A percentile compares a stretch with the other conserved stretches of the same genome.
phyloP scores from a whole-genome alignment of 2,888 invertebrate genomes.

The Lasioglossum villosulum region DNA sequence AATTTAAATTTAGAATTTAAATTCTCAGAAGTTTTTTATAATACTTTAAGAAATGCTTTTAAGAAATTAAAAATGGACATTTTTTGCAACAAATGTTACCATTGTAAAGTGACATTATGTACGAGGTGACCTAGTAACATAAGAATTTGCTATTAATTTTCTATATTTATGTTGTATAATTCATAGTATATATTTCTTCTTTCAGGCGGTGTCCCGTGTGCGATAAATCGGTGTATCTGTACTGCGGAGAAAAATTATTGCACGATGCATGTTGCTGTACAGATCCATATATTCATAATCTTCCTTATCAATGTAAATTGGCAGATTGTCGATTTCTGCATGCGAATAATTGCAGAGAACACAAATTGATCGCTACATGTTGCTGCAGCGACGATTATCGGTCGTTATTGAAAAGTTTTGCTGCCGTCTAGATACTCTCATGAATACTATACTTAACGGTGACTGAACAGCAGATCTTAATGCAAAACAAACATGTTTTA shows the following conservation, averaged over 20 bases:
- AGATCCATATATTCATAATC: slow-evolving; percentile 84
- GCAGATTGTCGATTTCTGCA: slow-evolving; percentile 90
- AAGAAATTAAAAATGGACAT: no score
- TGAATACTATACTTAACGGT: neutral
- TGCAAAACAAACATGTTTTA: neutral
- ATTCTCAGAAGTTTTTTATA: no score
- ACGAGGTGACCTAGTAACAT: no score
- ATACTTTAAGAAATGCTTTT: no score
- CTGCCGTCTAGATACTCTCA: neutral
- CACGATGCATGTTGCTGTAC: slow-evolving; percentile 92
- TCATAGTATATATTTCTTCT: neutral
- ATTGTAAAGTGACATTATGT: neutral
- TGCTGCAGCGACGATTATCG: slow-evolving; percentile 88
- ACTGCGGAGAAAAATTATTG: slow-evolving; percentile 90
- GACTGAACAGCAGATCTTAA: no score
- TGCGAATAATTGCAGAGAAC: slow-evolving; percentile 91
- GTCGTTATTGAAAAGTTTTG: slow-evolving; percentile 60
- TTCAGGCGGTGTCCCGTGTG: slow-evolving; percentile 88
- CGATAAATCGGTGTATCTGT: slow-evolving; percentile 91
- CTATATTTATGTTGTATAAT: neutral
- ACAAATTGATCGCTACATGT: slow-evolving; percentile 89
- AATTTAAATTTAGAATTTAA: no score
- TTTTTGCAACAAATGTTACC: no score
- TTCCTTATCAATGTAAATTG: slow-evolving; percentile 88
- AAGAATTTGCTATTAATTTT: neutral